Conservation (phyloP, 2,113 vertebrate genomes). For the Eudyptes chrysolophus region DNA sequence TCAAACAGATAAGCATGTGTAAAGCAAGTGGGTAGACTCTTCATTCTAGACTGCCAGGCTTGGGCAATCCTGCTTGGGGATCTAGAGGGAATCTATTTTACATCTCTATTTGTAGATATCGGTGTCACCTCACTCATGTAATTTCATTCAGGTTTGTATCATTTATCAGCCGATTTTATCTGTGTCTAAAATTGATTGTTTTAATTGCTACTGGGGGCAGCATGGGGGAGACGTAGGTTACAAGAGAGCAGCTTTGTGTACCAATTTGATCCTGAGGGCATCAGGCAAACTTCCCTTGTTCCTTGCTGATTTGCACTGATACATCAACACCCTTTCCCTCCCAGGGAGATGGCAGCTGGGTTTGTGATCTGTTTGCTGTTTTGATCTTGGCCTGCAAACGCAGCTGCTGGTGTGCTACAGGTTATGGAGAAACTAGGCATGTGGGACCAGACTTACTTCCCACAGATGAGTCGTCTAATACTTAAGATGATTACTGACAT, state of each 20-base stretch:
- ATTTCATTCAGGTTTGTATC: not conserved
- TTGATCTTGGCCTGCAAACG: not conserved
- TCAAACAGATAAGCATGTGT: not conserved
- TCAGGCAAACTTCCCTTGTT: not conserved
- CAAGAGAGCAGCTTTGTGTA: not conserved
- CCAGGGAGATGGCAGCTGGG: not conserved
- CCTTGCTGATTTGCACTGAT: not conserved
- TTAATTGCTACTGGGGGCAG: not conserved
- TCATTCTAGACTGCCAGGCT: not conserved
- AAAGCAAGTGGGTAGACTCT: conserved; percentile 17
- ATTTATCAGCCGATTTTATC: not conserved
- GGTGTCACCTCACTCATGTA: not conserved
- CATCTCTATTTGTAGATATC: not conserved
- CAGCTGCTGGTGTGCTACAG: not conserved
- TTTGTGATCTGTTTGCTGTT: not conserved
- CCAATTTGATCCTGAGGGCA: not conserved
- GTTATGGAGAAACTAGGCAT: not conserved
- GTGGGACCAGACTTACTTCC: not conserved
- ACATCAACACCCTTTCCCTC: not conserved
- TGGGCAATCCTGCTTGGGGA: not conserved
- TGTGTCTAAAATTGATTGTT: not conserved
- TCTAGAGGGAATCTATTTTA: not conserved
- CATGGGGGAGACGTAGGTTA: not conserved
- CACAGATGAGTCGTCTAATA: not conserved
- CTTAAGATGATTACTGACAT: not conserved